Base-by-base conservation (phyloP, 92 coral and sea anemone species). In the Epizoanthus fatuus region DNA sequence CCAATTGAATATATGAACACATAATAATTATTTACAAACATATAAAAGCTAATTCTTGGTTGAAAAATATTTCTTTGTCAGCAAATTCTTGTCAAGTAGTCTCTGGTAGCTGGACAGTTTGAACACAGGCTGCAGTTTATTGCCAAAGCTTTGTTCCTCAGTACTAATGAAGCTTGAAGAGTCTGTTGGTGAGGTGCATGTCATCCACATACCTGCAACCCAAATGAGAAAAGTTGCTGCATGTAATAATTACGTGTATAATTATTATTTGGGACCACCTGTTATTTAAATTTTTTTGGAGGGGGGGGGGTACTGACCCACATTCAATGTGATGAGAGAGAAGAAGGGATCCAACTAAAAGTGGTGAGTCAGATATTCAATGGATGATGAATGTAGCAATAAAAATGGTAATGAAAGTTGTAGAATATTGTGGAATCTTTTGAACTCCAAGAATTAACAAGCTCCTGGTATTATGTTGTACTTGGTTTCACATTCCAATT, bases 141-240 rank as follows among this genome's bases (percentile, higher is more conserved):
- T 8, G 53, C 53, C 12, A 49, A 11, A 49, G 53, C 14, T 8
- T 49, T 49, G 53, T 11, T 49, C 0, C 49, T 12, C 3, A 63
- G 14, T 14, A 37, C 91, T 91, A 97, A 81, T 97, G 97, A 40
- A 97, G 98, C 83, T 93, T 97, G 93, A 97, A 97, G 35, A 93
- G 88, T 60, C 98, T 85, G 91, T 97, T 95, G 60, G 98, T 97
- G 20, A 97, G 88, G 59, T 97, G 99, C 99, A 97, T 97, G 72
- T 97, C 99, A 49, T 97, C 99, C 4, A 95, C 98, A 87, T 91
- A 95, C 69, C 99, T 97, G 87, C 62, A 88, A 82, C 40, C 5
- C 5, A 91, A 85, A 74, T 58, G 38, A 63, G 12, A 81, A 47
- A 66, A 3, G 6, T 59, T n/a, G 7, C 35, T 29, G 0, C 42